Evolutionary conservation across 2,888 invertebrate species (phyloP).

Genomic region (Drosophila limbata): DNA sequence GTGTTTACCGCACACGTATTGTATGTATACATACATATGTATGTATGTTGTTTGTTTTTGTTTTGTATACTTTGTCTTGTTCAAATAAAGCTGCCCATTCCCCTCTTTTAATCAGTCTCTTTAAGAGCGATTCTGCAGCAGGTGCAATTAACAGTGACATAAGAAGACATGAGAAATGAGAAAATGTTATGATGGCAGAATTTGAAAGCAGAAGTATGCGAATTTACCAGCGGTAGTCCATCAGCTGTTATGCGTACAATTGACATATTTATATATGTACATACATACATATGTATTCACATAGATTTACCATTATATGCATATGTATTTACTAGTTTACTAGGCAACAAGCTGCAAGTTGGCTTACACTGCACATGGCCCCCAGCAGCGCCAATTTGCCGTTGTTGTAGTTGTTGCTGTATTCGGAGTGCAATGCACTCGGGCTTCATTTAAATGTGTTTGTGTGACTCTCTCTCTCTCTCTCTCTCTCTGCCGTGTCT

Average conservation of each 20-base stretch:
- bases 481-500: constrained; percentile 25
- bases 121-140: constrained; percentile 29
- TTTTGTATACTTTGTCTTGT: constrained; percentile 51
- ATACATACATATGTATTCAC: constrained; percentile 4
- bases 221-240: constrained; percentile 34
- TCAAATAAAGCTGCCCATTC: constrained; percentile 35
- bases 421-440: constrained; percentile 51
- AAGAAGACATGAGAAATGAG: neutral
- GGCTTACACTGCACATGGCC: constrained; percentile 27
- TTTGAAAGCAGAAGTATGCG: neutral
- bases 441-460: constrained; percentile 24
- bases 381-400: constrained; percentile 31
- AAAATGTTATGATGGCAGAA: neutral
- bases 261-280: neutral
- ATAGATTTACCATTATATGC: neutral
- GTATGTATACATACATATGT: constrained; percentile 14
- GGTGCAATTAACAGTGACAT: constrained; percentile 2
- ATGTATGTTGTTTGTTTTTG: constrained; percentile 10
- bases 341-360: constrained; percentile 23
- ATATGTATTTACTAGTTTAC: constrained; percentile 3
- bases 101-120: neutral
- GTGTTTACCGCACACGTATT: constrained; percentile 20
- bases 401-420: constrained; percentile 23
- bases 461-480: neutral
- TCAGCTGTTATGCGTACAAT: constrained; percentile 32